Conservation (phyloP, 2,888 invertebrate genomes). For the Pollenia angustigena region DNA sequence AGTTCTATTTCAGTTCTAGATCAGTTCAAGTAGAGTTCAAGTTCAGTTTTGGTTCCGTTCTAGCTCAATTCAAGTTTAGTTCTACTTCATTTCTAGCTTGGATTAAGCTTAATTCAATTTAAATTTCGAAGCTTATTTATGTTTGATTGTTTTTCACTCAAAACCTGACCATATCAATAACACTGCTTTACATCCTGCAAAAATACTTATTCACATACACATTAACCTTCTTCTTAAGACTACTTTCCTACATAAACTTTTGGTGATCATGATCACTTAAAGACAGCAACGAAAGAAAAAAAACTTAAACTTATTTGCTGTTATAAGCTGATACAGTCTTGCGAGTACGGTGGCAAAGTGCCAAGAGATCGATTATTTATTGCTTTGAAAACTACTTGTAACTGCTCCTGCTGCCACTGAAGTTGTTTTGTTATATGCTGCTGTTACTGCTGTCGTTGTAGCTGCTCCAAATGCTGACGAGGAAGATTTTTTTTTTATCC, state of each 20-base stretch:
- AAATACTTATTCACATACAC: slow-evolving; percentile 31
- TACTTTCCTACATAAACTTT: slow-evolving; percentile 43
- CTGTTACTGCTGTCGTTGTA: slow-evolving; percentile 1
- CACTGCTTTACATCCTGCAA: slow-evolving; percentile 45
- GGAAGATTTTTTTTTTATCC: slow-evolving; percentile 55
- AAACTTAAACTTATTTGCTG: slow-evolving; percentile 60
- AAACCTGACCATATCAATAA: not conserved
- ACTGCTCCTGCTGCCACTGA: slow-evolving; percentile 59
- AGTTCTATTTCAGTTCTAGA: not conserved
- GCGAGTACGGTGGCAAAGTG: slow-evolving; percentile 72
- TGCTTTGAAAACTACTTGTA: slow-evolving; percentile 71
- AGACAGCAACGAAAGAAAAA: slow-evolving; percentile 40
- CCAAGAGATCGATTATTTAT: slow-evolving; percentile 74
- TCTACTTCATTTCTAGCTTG: too few relatives aligned
- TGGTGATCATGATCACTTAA: slow-evolving; percentile 63
- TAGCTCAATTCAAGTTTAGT: too few relatives aligned
- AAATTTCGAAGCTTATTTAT: not conserved
- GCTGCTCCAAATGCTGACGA: slow-evolving; percentile 59
- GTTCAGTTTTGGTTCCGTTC: not conserved
- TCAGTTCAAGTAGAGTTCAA: not conserved
- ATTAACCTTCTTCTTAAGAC: slow-evolving; percentile 12
- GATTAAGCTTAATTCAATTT: too few relatives aligned
- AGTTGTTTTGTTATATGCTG: slow-evolving; percentile 22
- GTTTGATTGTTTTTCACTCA: not conserved
- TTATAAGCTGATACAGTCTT: slow-evolving; percentile 65